These are phyloP conservation scores for Harlomillsia oculata DNA, from an alignment of 1,140 invertebrate genomes.

Conservation along the genomic window DNA sequence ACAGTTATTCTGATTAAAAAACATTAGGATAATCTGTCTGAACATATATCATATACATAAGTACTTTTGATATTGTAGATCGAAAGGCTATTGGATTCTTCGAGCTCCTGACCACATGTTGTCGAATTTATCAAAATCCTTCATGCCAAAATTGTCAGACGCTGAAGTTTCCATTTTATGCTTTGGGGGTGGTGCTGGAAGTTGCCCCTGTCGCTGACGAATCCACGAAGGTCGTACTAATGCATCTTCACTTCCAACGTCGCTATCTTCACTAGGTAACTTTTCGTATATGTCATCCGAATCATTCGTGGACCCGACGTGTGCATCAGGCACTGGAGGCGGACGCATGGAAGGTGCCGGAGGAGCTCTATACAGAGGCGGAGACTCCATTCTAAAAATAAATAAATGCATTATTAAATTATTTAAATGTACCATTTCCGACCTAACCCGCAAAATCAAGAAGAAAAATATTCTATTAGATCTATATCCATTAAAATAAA, in stretches of 20 bases:
- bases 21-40: background rate
- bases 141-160: conserved; percentile 33
- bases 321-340: conserved; percentile 12
- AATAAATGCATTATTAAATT: no score
- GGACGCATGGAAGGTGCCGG: conserved; percentile 23
- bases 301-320: conserved; percentile 50
- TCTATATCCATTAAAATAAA: no score
- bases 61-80: conserved; percentile 13
- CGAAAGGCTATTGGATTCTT: conserved; percentile 30
- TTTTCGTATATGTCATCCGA: conserved; percentile 67
- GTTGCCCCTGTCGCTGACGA: conserved; percentile 49
- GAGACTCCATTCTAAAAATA: conserved; percentile 33
- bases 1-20: background rate
- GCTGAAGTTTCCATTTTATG: conserved; percentile 32
- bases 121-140: conserved; percentile 31
- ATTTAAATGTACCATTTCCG: no score
- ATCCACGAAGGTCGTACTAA: conserved; percentile 28
- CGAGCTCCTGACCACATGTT: conserved; percentile 32
- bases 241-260: conserved; percentile 31
- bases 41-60: background rate
- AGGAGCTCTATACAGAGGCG: conserved; percentile 32
- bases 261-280: conserved; percentile 50
- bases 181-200: background rate
- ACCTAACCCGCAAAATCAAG: no score
- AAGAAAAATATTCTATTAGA: no score